Conservation (phyloP, 2,888 invertebrate genomes). For the Seladonia tumulorum region DNA sequence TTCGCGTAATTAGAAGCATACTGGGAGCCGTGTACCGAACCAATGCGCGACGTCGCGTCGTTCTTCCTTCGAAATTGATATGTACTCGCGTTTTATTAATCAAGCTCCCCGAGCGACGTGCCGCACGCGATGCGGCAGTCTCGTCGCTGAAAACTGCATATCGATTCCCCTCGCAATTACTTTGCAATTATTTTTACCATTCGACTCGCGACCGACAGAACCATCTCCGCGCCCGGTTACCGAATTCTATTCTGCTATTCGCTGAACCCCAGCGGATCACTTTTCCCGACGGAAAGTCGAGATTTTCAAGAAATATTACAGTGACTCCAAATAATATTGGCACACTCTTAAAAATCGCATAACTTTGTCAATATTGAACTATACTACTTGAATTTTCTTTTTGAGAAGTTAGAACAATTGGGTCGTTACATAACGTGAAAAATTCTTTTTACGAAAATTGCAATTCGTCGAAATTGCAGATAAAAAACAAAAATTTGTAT, state of each 20-base stretch:
- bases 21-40: neutral
- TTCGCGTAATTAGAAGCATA: neutral
- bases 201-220: too few species aligned
- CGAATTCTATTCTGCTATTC: neutral
- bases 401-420: too few species aligned
- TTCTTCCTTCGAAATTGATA: neutral
- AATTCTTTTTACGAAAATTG: too few species aligned
- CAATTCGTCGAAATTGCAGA: too few species aligned
- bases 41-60: conserved; percentile 5
- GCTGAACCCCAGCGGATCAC: neutral
- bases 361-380: too few species aligned
- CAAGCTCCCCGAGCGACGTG: neutral
- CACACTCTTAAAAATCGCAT: too few species aligned
- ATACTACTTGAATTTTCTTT: too few species aligned
- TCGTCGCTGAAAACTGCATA: conserved; percentile 9
- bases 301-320: too few species aligned
- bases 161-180: conserved; percentile 40
- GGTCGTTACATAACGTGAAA: too few species aligned
- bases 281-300: neutral
- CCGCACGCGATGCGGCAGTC: conserved; percentile 32
- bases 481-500: too few species aligned
- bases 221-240: neutral
- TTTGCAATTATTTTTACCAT: conserved; percentile 15
- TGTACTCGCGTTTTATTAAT: conserved; percentile 4
- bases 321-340: too few species aligned